A percentile compares a stretch with the other conserved stretches of the same genome.
Evolutionary conservation across 2,113 vertebrate genomes (phyloP).

Genomic region (Dromaius novaehollandiae): DNA sequence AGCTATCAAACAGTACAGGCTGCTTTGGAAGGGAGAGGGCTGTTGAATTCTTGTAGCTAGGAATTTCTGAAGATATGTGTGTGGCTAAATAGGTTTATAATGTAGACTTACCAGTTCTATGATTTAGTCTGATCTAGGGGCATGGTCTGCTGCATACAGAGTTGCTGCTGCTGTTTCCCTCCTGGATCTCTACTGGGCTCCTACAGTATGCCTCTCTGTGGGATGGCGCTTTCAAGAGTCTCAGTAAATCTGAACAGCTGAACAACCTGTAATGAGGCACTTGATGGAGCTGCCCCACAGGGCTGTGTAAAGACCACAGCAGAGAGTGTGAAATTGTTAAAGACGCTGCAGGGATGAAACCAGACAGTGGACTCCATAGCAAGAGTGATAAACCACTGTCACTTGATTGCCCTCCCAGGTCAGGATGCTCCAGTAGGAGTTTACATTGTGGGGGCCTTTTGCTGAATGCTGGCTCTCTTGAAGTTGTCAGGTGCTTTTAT

Average conservation of each 20-base stretch:
- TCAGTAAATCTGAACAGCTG: constrained; percentile 29
- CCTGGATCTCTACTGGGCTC: background rate
- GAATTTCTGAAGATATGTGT: background rate
- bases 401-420: background rate
- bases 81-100: constrained; percentile 33
- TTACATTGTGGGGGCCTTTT: background rate
- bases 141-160: background rate
- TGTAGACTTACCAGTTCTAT: background rate
- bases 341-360: constrained; percentile 28
- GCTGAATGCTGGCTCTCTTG: background rate
- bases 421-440: background rate
- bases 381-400: constrained; percentile 2
- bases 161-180: background rate
- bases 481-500: background rate
- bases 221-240: constrained; percentile 4
- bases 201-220: background rate
- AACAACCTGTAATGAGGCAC: constrained; percentile 13
- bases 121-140: background rate
- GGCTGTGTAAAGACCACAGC: constrained; percentile 47
- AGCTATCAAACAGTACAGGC: background rate
- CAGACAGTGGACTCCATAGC: constrained; percentile 23
- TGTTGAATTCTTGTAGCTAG: constrained; percentile 11
- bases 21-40: background rate
- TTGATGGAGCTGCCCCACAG: constrained; percentile 50
- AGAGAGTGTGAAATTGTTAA: constrained; percentile 46